These are phyloP conservation scores for Dreissena polymorpha DNA, from an alignment of 1,140 invertebrate genomes.

Conservation along the genomic window DNA sequence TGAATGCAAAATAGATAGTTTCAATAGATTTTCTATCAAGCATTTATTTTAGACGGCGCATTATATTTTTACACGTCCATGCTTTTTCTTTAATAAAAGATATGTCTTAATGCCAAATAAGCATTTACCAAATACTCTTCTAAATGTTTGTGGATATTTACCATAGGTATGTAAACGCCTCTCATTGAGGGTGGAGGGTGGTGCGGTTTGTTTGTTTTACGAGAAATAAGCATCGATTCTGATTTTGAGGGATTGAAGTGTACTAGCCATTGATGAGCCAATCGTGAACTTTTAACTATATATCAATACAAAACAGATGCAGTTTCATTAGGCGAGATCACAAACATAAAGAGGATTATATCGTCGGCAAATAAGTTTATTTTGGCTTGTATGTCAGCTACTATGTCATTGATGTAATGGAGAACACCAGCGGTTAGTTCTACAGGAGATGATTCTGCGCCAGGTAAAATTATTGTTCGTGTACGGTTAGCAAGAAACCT, in stretches of 20 bases:
- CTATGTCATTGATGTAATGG: conserved; percentile 51
- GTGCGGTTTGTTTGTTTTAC: not conserved
- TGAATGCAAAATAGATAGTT: conserved; percentile 3
- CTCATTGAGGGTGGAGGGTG: conserved; percentile 8
- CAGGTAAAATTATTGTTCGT: conserved; percentile 9
- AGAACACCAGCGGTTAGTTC: conserved; percentile 32
- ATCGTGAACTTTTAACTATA: not conserved
- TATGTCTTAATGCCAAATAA: conserved; percentile 17
- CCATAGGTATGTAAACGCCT: not conserved
- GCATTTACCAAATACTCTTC: not conserved
- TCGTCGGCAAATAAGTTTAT: conserved; percentile 49
- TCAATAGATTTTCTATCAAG: conserved; percentile 23
- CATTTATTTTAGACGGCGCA: not conserved
- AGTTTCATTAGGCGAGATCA: not conserved
- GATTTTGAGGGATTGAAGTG: conserved; percentile 43
- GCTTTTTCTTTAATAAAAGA: conserved; percentile 16
- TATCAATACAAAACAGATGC: not conserved
- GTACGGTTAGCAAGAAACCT: too few species aligned
- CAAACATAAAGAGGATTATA: conserved; percentile 14
- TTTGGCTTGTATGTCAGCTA: not conserved
- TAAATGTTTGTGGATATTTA: conserved; percentile 23
- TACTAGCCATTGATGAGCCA: conserved; percentile 23
- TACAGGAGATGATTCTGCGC: not conserved
- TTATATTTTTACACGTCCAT: not conserved
- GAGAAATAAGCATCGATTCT: conserved; percentile 10